Evolutionary conservation across 2,888 invertebrate genomes (phyloP).

Genomic region (Clusia tigrina): DNA sequence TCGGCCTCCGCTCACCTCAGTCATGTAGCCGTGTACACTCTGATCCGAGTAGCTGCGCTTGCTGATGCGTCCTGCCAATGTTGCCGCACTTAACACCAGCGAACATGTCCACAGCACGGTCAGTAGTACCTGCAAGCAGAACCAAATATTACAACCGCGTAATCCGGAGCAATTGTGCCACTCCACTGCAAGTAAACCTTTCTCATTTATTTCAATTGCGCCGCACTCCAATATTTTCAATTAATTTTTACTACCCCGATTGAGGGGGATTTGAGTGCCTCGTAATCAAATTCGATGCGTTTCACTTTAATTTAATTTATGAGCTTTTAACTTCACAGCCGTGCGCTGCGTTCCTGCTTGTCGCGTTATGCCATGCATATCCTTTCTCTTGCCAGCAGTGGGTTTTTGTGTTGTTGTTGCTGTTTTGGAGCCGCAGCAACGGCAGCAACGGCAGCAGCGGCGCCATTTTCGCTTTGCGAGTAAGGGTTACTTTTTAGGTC

Average conservation of each 20-base stretch:
- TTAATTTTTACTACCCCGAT: not conserved
- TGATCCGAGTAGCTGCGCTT: constrained; percentile 82
- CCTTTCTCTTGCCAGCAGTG: not conserved
- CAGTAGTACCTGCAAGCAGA: constrained; percentile 35
- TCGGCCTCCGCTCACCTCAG: constrained; percentile 71
- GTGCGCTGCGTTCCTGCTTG: too few relatives aligned
- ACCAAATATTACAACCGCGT: too few relatives aligned
- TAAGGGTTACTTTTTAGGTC: not conserved
- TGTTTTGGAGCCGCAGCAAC: not conserved
- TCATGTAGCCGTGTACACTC: constrained; percentile 81
- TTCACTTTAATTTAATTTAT: constrained; percentile 3
- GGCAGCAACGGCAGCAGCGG: not conserved
- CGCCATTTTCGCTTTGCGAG: not conserved
- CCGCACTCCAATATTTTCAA: not conserved
- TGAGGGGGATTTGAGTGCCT: not conserved
- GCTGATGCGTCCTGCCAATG: constrained; percentile 60
- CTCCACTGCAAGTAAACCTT: too few relatives aligned
- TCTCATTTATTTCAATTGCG: too few relatives aligned
- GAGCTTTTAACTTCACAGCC: not conserved
- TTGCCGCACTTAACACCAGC: constrained; percentile 33
- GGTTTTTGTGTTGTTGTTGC: not conserved
- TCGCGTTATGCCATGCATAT: not conserved
- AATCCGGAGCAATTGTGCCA: too few relatives aligned
- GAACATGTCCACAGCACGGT: constrained; percentile 41
- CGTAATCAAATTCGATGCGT: not conserved